Evolutionary conservation across 2,888 invertebrate genomes (phyloP).

Genomic region (Oasisia sp.): DNA sequence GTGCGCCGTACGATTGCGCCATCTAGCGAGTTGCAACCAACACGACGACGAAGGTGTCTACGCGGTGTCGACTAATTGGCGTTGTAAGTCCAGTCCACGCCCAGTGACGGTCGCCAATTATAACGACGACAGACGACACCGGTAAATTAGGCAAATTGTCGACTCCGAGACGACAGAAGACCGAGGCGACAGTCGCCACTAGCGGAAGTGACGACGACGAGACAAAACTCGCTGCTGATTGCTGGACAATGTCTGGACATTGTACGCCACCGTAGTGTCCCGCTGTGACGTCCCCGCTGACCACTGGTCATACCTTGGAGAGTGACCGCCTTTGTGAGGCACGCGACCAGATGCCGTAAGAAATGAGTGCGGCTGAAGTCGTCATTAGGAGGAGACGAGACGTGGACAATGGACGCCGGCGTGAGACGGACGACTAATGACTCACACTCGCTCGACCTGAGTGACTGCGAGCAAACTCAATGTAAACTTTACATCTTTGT

Average conservation of each 20-base stretch:
- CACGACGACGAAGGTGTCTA: neutral
- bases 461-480: no score
- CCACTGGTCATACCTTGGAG: neutral
- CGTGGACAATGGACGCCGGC: neutral
- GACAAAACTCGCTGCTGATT: neutral
- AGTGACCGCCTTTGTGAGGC: neutral
- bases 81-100: neutral
- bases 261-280: neutral
- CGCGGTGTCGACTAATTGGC: neutral
- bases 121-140: neutral
- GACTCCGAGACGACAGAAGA: neutral
- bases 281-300: neutral
- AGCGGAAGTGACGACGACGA: neutral
- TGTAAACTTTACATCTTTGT: no score
- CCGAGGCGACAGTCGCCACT: neutral
- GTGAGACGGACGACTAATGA: no score
- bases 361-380: neutral
- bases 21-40: neutral
- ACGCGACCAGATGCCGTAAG: constrained; percentile 12
- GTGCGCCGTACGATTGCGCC: neutral
- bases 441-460: no score
- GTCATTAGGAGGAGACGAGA: neutral
- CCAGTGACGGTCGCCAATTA: neutral
- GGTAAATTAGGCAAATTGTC: neutral
- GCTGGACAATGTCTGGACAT: neutral